Conservation (phyloP, 1,140 invertebrate species). For the Hypsibius dujardini region DNA sequence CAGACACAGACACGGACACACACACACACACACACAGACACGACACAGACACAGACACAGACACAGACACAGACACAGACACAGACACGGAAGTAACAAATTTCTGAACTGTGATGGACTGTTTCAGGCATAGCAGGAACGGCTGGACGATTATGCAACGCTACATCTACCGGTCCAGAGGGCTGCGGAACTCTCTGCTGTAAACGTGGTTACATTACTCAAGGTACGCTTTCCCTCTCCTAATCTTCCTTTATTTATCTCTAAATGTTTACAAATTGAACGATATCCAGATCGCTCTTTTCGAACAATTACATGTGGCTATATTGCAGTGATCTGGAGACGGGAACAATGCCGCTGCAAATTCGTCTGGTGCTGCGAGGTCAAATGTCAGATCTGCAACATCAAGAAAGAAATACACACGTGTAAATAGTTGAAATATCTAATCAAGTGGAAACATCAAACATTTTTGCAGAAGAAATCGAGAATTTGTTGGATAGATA, state of each 20-base stretch:
- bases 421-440: constrained; percentile 43
- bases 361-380: constrained; percentile 50
- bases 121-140: not conserved
- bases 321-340: constrained; percentile 21
- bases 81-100: not conserved
- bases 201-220: not conserved
- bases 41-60: not conserved
- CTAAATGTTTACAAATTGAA: no score
- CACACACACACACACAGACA: not conserved
- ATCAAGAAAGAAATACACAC: constrained; percentile 72
- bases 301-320: no score
- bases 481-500: no score
- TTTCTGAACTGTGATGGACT: constrained; percentile 5
- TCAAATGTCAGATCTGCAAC: constrained; percentile 46
- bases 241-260: no score
- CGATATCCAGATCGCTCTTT: no score
- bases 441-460: no score
- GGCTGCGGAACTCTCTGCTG: not conserved
- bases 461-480: no score
- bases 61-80: not conserved
- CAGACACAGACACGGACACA: not conserved
- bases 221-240: no score
- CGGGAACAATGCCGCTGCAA: constrained; percentile 44
- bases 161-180: not conserved
- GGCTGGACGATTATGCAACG: not conserved